Conservation (phyloP, 2,113 vertebrate genomes). For the Brachypteracias leptosomus region DNA sequence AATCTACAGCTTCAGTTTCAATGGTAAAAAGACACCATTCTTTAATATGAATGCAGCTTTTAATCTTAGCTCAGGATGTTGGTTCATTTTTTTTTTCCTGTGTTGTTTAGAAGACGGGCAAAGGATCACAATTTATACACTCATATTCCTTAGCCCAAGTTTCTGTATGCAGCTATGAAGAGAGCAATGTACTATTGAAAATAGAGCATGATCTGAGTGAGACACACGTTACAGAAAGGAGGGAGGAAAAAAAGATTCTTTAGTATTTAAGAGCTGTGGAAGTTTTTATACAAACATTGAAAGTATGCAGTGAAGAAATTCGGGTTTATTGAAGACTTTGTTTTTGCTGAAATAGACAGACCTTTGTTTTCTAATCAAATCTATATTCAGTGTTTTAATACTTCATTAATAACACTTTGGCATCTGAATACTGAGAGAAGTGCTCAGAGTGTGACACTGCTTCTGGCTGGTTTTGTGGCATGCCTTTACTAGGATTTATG, state of each 20-base stretch:
- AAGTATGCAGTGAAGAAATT: neutral
- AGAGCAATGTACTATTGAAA: neutral
- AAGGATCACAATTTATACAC: neutral
- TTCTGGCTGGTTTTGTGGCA: neutral
- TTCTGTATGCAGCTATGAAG: neutral
- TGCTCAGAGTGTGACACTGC: neutral
- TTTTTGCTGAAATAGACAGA: neutral
- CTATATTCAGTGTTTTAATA: neutral
- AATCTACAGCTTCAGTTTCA: constrained; percentile 49
- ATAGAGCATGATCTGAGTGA: neutral
- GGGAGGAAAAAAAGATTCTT: neutral
- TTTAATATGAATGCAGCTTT: constrained; percentile 42
- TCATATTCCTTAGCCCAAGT: neutral
- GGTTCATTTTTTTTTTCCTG: neutral
- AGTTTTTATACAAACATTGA: neutral
- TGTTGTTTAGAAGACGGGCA: neutral
- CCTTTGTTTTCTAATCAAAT: neutral
- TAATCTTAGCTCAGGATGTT: constrained; percentile 16
- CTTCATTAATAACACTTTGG: neutral
- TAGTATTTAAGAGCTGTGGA: neutral
- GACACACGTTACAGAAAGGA: neutral
- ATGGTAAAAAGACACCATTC: constrained; percentile 24
- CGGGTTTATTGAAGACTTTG: neutral
- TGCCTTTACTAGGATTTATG: neutral
- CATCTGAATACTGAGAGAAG: neutral